Conservation (phyloP, 2,888 invertebrate species). For the Nasonovia ribisnigri region DNA sequence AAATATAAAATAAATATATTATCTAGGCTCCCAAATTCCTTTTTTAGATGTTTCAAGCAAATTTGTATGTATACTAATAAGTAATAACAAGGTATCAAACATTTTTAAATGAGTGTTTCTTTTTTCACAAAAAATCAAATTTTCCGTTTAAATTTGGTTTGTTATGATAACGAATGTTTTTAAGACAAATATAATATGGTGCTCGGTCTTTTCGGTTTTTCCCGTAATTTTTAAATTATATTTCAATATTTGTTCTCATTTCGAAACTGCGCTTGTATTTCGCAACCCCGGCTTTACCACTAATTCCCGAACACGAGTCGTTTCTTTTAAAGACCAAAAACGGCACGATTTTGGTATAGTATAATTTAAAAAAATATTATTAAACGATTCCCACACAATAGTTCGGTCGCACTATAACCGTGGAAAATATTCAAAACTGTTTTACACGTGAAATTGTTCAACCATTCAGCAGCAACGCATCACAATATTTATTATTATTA, state of each 20-base stretch:
- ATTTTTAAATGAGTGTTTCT: background rate
- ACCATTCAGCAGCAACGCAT: background rate
- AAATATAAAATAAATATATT: too few species aligned
- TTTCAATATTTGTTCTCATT: background rate
- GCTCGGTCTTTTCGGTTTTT: background rate
- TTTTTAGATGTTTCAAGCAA: too few species aligned
- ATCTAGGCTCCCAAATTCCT: too few species aligned
- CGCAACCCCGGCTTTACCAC: background rate
- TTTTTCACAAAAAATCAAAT: background rate
- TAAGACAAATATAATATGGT: background rate
- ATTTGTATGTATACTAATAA: background rate
- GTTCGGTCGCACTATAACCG: background rate
- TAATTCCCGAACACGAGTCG: background rate
- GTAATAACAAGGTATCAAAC: background rate
- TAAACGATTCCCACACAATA: background rate
- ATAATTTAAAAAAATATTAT: background rate
- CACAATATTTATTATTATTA: background rate
- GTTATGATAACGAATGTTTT: background rate
- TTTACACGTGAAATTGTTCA: background rate
- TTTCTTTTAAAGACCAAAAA: background rate
- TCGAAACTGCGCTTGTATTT: background rate
- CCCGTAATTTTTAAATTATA: background rate
- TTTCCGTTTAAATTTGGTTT: background rate
- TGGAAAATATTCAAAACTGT: constrained; percentile 1
- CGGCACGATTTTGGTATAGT: background rate